Evolutionary conservation across 1,140 invertebrate genomes (phyloP), one percentile per base, ranked within the genome.

Genomic region (Cotesia glomerata): DNA sequence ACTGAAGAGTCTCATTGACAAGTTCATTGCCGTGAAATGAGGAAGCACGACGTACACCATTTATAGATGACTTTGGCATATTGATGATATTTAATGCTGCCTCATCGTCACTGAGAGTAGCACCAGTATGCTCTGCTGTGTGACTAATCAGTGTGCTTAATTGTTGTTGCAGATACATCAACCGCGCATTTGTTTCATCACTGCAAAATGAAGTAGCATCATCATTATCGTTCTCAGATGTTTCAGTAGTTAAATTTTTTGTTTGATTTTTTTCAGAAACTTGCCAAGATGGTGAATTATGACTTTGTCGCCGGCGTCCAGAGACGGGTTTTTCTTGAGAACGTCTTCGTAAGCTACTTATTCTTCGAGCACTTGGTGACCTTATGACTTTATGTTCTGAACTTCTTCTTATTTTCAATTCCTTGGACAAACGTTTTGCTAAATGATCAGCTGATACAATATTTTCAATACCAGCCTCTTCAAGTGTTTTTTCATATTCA

Each of bases 291-390:
- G 80, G 83, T 18, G 80, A 65, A 9, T 80, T 81, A 5, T 83
- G 80, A 62, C 75, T 84, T 18, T 85, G 11, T 62, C 79, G 79
- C 79, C 76, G 80, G 7, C 79, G 71, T 52, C 51, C 39, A 16
- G 51, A 78, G n/a, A 76, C 62, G 18, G 75, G 63, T 75, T 81
- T 86, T 71, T 92, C 91, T 77, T 88, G 88, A 0, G 92, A 94
- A 62, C 92, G 84, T 51, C 93, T 87, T 79, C 92, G 85, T 59
- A 94, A 89, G 26, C 86, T 91, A 26, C 93, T 93, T 72, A 95
- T 95, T 88, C 93, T 94, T 45, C 93, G 88, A 26, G 93, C 93
- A 81, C 93, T 94, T 1, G 93, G 93, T 2, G 93, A 94, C 77
- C 93, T 86, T 75, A 94, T 93, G 14, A 94, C 90, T 82, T 92